A percentile compares a stretch with the other conserved stretches of the same genome.
Conservation (phyloP, 2,797 vertebrate species). For the Myioborus miniatus region DNA sequence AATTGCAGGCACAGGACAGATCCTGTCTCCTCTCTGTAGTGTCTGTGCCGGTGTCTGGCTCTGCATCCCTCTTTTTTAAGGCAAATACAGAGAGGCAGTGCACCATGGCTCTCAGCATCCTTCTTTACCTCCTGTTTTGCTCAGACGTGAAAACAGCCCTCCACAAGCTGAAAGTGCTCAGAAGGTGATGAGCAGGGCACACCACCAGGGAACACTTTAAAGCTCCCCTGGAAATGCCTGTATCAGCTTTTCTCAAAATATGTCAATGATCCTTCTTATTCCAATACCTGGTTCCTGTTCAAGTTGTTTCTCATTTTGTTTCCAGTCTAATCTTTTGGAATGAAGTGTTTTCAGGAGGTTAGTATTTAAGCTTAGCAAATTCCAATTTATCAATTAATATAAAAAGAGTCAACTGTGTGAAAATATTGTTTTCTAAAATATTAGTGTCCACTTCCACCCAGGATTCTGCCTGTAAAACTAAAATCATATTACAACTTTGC, state of each 20-base stretch:
- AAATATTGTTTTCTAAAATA: not conserved
- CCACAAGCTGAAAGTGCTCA: not conserved
- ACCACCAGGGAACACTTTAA: not conserved
- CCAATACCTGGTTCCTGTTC: not conserved
- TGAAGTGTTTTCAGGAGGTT: not conserved
- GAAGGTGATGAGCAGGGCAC: not conserved
- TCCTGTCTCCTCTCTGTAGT: fast-evolving
- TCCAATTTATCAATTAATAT: not conserved
- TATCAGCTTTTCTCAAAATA: not conserved
- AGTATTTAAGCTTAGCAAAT: not conserved
- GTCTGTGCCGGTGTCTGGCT: not conserved
- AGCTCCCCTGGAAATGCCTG: not conserved
- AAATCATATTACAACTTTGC: not conserved
- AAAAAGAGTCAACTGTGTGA: not conserved
- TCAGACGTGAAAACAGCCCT: not conserved
- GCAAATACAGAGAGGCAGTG: not conserved
- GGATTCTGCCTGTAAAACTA: not conserved
- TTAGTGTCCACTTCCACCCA: not conserved
- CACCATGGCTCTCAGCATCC: not conserved
- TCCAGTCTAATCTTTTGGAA: not conserved
- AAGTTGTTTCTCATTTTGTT: not conserved
- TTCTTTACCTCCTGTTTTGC: not conserved
- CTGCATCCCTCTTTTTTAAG: not conserved
- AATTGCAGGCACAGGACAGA: not conserved
- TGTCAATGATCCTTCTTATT: not conserved